Conservation (phyloP, 2,888 invertebrate species). For the Operophtera brumata region DNA sequence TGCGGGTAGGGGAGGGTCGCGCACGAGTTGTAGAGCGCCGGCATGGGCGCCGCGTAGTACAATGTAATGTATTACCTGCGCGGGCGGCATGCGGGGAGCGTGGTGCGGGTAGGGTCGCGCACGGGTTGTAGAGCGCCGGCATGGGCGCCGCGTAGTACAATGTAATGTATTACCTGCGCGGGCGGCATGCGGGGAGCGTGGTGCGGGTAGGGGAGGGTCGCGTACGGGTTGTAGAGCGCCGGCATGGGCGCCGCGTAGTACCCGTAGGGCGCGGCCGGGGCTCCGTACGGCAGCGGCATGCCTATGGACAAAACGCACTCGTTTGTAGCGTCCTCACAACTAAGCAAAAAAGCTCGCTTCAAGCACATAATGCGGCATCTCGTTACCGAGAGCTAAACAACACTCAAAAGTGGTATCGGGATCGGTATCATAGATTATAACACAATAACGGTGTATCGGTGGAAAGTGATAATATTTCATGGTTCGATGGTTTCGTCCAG, state of each 20-base stretch:
- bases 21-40: slow-evolving; percentile 92
- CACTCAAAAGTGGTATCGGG: too few relatives aligned
- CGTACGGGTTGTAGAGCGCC: slow-evolving; percentile 91
- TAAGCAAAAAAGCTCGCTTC: too few relatives aligned
- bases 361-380: too few relatives aligned
- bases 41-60: slow-evolving; percentile 90
- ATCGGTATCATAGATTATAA: too few relatives aligned
- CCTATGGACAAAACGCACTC: slow-evolving; percentile 35
- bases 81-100: slow-evolving; percentile 73
- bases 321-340: neutral
- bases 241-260: slow-evolving; percentile 92
- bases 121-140: too few relatives aligned
- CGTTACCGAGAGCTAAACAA: too few relatives aligned
- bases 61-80: slow-evolving; percentile 81
- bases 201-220: slow-evolving; percentile 89
- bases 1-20: slow-evolving; percentile 90
- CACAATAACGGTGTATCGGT: too few relatives aligned
- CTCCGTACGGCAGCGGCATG: slow-evolving; percentile 73
- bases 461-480: too few relatives aligned
- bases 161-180: slow-evolving; percentile 45
- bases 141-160: too few relatives aligned
- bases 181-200: slow-evolving; percentile 81
- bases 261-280: slow-evolving; percentile 80
- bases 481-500: too few relatives aligned
- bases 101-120: too few relatives aligned